Percentiles rank a stretch among this genome's conserved stretches.
Conservation (phyloP, 1,140 invertebrate species). For the Drosophila simulans region DNA sequence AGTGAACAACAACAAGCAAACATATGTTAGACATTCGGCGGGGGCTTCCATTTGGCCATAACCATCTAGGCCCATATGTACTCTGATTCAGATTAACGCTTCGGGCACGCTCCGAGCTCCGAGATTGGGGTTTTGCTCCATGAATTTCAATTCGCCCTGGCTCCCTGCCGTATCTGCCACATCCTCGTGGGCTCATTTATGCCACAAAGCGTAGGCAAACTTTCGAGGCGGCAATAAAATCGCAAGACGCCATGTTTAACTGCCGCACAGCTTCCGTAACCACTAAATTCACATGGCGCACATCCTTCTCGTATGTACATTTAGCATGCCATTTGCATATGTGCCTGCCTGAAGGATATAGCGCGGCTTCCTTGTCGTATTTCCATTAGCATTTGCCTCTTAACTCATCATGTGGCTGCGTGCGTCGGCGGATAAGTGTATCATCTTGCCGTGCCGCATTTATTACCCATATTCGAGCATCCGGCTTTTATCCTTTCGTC, state of each 20-base stretch:
- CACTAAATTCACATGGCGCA: conserved; percentile 72
- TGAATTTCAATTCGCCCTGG: conserved; percentile 73
- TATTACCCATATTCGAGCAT: conserved; percentile 78
- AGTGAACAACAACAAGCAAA: conserved; percentile 66
- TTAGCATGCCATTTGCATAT: conserved; percentile 65
- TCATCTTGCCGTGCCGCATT: conserved; percentile 73
- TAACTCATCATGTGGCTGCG: conserved; percentile 61
- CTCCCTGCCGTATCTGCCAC: conserved; percentile 1
- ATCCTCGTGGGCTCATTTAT: conserved; percentile 62
- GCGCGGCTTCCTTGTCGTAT: conserved; percentile 64
- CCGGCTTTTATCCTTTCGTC: conserved; percentile 79
- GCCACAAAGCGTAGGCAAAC: conserved; percentile 74
- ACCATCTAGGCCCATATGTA: conserved; percentile 35
- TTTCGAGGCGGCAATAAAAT: conserved; percentile 78
- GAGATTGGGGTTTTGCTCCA: conserved; percentile 27
- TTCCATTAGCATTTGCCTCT: conserved; percentile 80
- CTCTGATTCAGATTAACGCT: conserved; percentile 61
- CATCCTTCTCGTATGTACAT: conserved; percentile 27
- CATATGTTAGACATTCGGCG: conserved; percentile 53
- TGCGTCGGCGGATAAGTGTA: conserved; percentile 57
- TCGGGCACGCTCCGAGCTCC: conserved; percentile 40
- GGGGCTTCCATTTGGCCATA: background rate
- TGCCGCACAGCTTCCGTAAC: conserved; percentile 68
- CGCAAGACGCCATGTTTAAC: conserved; percentile 58
- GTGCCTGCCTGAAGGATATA: conserved; percentile 25